Evolutionary conservation across 2,113 vertebrate species (phyloP).

Genomic region (Scopus umbretta): DNA sequence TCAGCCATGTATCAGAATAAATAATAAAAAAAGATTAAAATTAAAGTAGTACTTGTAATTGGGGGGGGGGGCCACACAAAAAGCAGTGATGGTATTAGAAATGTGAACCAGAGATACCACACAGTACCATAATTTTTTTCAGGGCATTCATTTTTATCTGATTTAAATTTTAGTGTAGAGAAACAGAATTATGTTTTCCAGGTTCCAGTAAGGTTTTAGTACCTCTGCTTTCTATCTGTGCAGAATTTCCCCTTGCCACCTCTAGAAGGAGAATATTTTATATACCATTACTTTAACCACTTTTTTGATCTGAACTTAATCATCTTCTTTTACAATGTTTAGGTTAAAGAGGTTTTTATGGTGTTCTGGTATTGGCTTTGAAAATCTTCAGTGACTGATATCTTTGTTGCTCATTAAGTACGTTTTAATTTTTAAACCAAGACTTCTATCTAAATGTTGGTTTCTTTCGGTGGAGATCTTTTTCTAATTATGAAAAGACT

Average conservation of each 20-base stretch:
- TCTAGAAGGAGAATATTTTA: conserved; percentile 18
- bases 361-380: conserved; percentile 25
- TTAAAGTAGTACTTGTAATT: neutral
- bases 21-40: neutral
- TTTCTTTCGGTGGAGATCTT: neutral
- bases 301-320: conserved; percentile 38
- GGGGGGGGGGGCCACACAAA: neutral
- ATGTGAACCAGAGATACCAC: neutral
- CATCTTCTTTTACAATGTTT: conserved; percentile 21
- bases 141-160: neutral
- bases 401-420: conserved; percentile 38
- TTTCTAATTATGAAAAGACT: neutral
- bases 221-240: neutral
- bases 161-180: neutral
- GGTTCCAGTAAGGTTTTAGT: neutral
- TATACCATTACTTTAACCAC: neutral
- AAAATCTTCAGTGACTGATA: conserved; percentile 19
- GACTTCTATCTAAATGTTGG: neutral
- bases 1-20: neutral
- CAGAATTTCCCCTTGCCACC: neutral
- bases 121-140: neutral
- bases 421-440: conserved; percentile 30
- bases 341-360: conserved; percentile 23
- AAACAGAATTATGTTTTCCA: neutral
- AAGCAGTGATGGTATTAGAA: neutral